Conservation (phyloP, 2,113 vertebrate species). For the Percina caprodes region DNA sequence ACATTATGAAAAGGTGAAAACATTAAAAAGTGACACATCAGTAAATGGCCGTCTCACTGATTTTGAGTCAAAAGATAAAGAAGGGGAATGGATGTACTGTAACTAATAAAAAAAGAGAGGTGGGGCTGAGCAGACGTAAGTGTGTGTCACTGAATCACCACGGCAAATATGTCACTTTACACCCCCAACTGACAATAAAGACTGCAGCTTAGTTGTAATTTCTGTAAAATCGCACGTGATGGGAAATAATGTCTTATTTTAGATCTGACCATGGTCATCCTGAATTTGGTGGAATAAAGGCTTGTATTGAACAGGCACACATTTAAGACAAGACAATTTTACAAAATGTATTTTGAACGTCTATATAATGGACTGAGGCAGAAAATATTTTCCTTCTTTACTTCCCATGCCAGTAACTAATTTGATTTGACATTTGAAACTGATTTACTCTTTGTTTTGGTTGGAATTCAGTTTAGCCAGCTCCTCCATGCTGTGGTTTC, state of each 20-base stretch:
- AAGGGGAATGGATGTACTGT: neutral
- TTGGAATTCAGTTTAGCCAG: slow-evolving; percentile 8
- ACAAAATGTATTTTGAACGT: slow-evolving; percentile 32
- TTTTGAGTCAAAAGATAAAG: neutral
- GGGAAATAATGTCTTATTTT: neutral
- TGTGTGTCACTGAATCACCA: neutral
- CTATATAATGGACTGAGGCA: slow-evolving; percentile 7
- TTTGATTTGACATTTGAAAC: slow-evolving; percentile 18
- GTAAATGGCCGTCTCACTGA: neutral
- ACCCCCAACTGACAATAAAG: neutral
- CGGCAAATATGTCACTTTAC: slow-evolving; percentile 4
- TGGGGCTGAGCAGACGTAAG: slow-evolving; percentile 7
- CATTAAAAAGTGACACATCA: neutral
- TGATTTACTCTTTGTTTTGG: slow-evolving; percentile 5
- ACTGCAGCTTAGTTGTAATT: neutral
- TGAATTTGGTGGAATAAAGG: slow-evolving; percentile 22
- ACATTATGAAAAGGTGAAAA: neutral
- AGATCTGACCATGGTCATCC: neutral
- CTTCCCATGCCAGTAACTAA: neutral
- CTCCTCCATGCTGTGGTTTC: neutral
- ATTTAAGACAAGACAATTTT: slow-evolving; percentile 1
- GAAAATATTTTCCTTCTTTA: slow-evolving; percentile 9
- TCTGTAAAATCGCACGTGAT: neutral
- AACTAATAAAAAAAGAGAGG: neutral
- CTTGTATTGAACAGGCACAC: slow-evolving; percentile 33